These are phyloP conservation scores for Hyles euphorbiae DNA, from an alignment of 1,140 invertebrate species.

Conservation along the genomic window DNA sequence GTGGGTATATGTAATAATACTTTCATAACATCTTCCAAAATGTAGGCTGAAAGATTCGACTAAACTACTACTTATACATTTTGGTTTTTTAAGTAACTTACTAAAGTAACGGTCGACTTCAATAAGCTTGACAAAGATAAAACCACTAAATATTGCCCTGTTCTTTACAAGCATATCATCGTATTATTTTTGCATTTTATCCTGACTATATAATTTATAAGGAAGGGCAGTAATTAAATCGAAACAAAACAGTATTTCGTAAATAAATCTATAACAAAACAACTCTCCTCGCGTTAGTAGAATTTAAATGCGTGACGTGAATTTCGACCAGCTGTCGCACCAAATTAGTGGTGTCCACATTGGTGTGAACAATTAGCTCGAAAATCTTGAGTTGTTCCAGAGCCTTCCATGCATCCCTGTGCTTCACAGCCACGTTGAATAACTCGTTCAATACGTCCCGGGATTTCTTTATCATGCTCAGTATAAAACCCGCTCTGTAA, in stretches of 20 bases:
- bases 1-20: too few relatives aligned
- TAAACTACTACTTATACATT: too few relatives aligned
- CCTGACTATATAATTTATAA: too few relatives aligned
- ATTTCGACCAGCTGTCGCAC: constrained; percentile 53
- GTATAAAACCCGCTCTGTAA: constrained; percentile 54
- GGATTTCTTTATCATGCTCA: constrained; percentile 53
- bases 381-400: constrained; percentile 60
- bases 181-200: too few relatives aligned
- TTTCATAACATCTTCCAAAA: too few relatives aligned
- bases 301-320: constrained; percentile 42
- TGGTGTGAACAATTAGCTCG: constrained; percentile 56
- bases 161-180: too few relatives aligned
- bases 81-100: too few relatives aligned
- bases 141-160: too few relatives aligned
- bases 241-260: neutral
- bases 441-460: constrained; percentile 55
- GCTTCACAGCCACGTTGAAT: constrained; percentile 58
- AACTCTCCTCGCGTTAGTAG: constrained; percentile 29
- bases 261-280: constrained; percentile 20
- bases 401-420: constrained; percentile 55
- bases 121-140: too few relatives aligned
- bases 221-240: too few relatives aligned
- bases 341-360: constrained; percentile 57
- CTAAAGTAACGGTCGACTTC: too few relatives aligned
- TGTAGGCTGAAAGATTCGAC: too few relatives aligned